Base-by-base conservation (phyloP, 2,888 invertebrate genomes). In the Chymomyza caudatula region DNA sequence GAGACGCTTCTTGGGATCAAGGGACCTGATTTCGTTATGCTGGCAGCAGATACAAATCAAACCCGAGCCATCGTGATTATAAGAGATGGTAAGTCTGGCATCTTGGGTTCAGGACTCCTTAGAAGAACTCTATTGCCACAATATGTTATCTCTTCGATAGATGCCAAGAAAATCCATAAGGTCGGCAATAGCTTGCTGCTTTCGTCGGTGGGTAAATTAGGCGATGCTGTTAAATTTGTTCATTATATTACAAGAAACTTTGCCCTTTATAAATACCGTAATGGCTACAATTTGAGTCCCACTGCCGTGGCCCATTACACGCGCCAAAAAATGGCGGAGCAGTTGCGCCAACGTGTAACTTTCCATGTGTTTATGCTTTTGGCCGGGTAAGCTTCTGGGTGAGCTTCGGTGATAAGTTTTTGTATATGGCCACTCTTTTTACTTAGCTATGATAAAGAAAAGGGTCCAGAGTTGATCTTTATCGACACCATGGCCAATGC, bases 171-270 rank as follows among this genome's bases (percentile, higher is more conserved):
- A 91, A 95, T 98, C 86, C 95, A 95, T 88, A 95, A 95, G 90
- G 93, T 99, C 77, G 96, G 97, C 47, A 94, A 97, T 77, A 95
- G 94, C 76, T 91, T 98, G 76, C 92, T 97, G 61, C 97, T 99
- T n/a, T n/a, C n/a, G n/a, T n/a, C n/a, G n/a, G 98, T 98, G 90
- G 93, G 95, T 25, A n/a, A n/a, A n/a, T n/a, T n/a, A n/a, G 99
- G 98, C 1, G 98, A 99, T 89, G 96, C 97, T 0, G 95, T 94
- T 47, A 98, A 98, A 89, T 99, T 99, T 92, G 96, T 98, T 0
- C 98, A 99, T 88, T 99, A 97, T 88, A 98, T 98, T 83, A 94
- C 96, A 4, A 98, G 98, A 90, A 99, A 99, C 89, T 95, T 99
- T 77, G 97, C 98, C 83, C 92, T 99, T 52, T 99, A 99, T 90